Evolutionary conservation across 2,888 invertebrate species (phyloP).

Genomic region (Rhodophaea formosa): DNA sequence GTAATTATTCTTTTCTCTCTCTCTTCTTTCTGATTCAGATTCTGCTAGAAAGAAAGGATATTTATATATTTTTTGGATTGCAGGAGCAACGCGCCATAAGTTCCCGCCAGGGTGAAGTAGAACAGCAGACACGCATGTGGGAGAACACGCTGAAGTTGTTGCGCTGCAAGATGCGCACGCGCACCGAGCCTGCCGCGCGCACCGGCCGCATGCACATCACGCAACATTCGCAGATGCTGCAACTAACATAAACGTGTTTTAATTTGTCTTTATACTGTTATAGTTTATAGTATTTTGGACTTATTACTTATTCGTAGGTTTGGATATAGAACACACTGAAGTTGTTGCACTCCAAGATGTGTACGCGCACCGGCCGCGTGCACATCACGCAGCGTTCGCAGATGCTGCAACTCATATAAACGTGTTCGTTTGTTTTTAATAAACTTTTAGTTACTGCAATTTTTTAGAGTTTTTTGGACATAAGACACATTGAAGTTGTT

Average conservation of each 20-base stretch:
- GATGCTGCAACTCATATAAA: no score
- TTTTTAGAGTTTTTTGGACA: no score
- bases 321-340: slow-evolving; percentile 66
- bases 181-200: slow-evolving; percentile 71
- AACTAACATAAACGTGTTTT: no score
- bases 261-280: no score
- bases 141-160: slow-evolving; percentile 71
- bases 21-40: no score
- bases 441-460: neutral
- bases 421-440: slow-evolving; percentile 1
- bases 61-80: slow-evolving; percentile 13
- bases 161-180: slow-evolving; percentile 78
- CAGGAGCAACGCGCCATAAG: slow-evolving; percentile 73
- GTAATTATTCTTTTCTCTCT: no score
- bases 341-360: slow-evolving; percentile 79
- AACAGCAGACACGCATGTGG: slow-evolving; percentile 71
- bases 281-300: no score
- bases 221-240: slow-evolving; percentile 82
- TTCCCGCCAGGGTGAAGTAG: slow-evolving; percentile 70
- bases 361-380: slow-evolving; percentile 78
- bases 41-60: no score
- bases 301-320: no score
- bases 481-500: slow-evolving; percentile 72
- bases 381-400: slow-evolving; percentile 83
- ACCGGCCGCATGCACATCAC: slow-evolving; percentile 82